Percentiles rank a stretch among this genome's conserved stretches.
These are phyloP conservation scores for Nebria brevicollis DNA, from an alignment of 2,888 invertebrate species.

Conservation along the genomic window DNA sequence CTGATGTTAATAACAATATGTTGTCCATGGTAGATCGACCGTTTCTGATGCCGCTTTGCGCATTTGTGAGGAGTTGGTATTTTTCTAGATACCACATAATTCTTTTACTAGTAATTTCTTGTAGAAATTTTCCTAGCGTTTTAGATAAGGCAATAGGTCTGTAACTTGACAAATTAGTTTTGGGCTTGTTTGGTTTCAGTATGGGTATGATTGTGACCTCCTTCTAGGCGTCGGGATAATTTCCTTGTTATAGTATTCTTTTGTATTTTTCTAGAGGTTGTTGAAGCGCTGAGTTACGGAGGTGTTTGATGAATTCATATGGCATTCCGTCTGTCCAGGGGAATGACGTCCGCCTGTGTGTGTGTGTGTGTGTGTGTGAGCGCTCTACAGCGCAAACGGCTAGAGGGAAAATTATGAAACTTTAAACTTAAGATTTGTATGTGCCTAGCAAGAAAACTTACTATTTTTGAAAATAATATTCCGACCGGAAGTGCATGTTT, in stretches of 20 bases:
- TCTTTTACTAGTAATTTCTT: conserved; percentile 10
- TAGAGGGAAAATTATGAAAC: too few relatives aligned
- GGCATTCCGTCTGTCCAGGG: conserved; percentile 15
- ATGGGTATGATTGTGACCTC: neutral
- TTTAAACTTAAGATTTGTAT: too few relatives aligned
- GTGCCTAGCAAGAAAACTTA: too few relatives aligned
- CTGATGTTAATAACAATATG: neutral
- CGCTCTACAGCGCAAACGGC: too few relatives aligned
- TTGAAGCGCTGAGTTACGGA: conserved; percentile 3
- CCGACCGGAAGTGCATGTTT: too few relatives aligned
- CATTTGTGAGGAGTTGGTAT: too few relatives aligned
- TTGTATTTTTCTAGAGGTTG: conserved; percentile 8
- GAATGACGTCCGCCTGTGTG: too few relatives aligned
- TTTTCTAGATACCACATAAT: conserved; percentile 13
- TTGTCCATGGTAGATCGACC: conserved; percentile 4
- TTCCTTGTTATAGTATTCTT: neutral
- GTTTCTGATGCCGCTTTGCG: neutral
- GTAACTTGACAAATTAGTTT: conserved; percentile 11
- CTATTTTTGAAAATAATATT: too few relatives aligned
- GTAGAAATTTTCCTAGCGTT: neutral
- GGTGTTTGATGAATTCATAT: neutral
- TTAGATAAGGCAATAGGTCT: conserved; percentile 15
- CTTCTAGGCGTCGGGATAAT: neutral
- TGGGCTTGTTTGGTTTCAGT: conserved; percentile 12
- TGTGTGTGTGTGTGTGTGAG: too few relatives aligned